Evolutionary conservation across 1,140 invertebrate genomes (phyloP), one percentile per base, ranked within the genome.

Genomic region (Ceratina japonica): DNA sequence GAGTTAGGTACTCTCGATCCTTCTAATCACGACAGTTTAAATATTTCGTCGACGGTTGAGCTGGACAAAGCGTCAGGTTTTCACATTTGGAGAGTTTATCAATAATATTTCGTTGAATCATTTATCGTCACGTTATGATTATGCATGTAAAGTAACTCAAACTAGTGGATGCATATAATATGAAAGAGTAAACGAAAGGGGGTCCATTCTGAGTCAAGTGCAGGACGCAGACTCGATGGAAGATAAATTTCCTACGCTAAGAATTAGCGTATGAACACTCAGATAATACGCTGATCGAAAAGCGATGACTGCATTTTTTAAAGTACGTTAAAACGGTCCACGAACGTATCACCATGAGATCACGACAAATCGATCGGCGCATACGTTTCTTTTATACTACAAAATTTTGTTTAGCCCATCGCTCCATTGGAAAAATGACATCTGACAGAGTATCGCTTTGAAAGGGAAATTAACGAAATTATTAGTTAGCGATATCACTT

Each of bases 11-110:
- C 80, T 52, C 75, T 71, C 73, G 37, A 74, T 74, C 72, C 22
- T 20, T 63, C 75, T 65, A 79, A 63, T 44, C 37, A 0, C 24
- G 18, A 74, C 27, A 20, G 37, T 73, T 56, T 20, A 52, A 70
- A 70, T 58, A 68, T 58, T 37, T 56, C 54, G 54, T 44, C 37
- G 54, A 56, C 64, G 64, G 78, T n/a, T 84, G 1, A 56, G 15
- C n/a, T 81, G 64, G 24, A 58, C 75, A 65, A 69, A 61, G 51
- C 74, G 64, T 81, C 81, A 79, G 76, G 86, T 89, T 72, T 90
- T 89, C 79, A 49, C 86, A 89, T 87, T 89, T 88, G 79, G 54
- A 90, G 79, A 90, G 79, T 91, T 87, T 90, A 90, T 87, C 86
- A 75, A 89, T 79, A 86, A 86, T 78, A 86, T 89, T 87, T 86